Percentiles rank a stretch among this genome's conserved stretches.
These are phyloP conservation scores for Anniella stebbinsi DNA, from an alignment of 2,797 vertebrate genomes.

Conservation along the genomic window DNA sequence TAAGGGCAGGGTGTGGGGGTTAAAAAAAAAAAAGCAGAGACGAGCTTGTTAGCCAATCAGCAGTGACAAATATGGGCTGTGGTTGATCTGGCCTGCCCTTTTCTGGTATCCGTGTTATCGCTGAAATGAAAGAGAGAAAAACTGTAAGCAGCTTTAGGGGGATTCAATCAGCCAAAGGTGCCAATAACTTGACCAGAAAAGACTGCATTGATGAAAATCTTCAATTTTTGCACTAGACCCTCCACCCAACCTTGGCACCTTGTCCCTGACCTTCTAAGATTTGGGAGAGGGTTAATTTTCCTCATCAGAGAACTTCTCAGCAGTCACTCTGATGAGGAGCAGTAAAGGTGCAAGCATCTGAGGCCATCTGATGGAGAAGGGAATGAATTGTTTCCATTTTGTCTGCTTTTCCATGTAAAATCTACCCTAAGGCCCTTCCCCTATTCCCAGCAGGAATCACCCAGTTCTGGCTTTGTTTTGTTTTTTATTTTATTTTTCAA, in stretches of 20 bases:
- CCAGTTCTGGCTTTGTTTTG: not conserved
- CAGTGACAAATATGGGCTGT: not conserved
- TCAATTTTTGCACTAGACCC: constrained; percentile 2
- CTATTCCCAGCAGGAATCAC: not conserved
- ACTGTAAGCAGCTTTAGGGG: not conserved
- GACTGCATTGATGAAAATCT: not conserved
- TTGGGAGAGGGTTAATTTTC: not conserved
- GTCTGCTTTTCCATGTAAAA: not conserved
- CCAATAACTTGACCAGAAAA: constrained; percentile 22
- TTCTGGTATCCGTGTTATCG: not conserved
- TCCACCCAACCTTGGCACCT: not conserved
- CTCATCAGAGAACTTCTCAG: not conserved
- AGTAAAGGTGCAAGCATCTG: not conserved
- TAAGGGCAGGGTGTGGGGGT: not conserved
- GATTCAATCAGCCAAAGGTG: constrained; percentile 36
- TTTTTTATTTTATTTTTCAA: not conserved
- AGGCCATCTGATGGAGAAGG: not conserved
- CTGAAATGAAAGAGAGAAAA: constrained; percentile 21
- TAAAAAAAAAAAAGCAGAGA: not conserved
- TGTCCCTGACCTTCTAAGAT: not conserved
- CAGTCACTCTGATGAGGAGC: not conserved
- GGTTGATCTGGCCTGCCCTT: not conserved
- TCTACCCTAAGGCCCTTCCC: not conserved
- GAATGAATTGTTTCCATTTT: not conserved
- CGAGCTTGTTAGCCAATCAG: not conserved